These are phyloP conservation scores for Oryzias javanicus DNA, from an alignment of 2,113 vertebrate species.

Conservation along the genomic window DNA sequence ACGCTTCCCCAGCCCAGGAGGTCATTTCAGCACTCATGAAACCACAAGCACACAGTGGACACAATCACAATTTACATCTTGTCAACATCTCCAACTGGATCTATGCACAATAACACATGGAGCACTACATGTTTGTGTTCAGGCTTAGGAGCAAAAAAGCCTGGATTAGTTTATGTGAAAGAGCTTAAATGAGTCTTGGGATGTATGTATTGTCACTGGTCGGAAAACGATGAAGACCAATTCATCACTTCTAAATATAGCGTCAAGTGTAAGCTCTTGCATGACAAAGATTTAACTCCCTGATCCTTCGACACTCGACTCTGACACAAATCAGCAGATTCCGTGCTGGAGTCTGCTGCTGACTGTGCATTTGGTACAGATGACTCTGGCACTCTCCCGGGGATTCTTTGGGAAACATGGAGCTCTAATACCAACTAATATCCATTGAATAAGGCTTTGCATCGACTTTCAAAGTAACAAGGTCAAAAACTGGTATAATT, in stretches of 20 bases:
- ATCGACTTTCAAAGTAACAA: slow-evolving; percentile 51
- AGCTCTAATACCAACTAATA: slow-evolving; percentile 43
- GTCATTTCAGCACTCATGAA: slow-evolving; percentile 41
- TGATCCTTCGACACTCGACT: slow-evolving; percentile 43
- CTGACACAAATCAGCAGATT: slow-evolving; percentile 60
- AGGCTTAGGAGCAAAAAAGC: slow-evolving; percentile 12
- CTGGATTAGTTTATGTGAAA: slow-evolving; percentile 21
- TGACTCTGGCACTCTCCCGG: slow-evolving; percentile 41
- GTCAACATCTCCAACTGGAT: slow-evolving; percentile 33
- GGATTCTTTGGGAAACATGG: slow-evolving; percentile 41
- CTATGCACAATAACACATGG: slow-evolving; percentile 27
- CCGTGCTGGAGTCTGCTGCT: slow-evolving; percentile 44
- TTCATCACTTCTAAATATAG: slow-evolving; percentile 13
- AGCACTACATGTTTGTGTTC: slow-evolving; percentile 6
- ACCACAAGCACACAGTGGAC: slow-evolving; percentile 5
- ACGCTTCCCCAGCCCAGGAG: slow-evolving; percentile 25
- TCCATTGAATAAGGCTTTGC: slow-evolving; percentile 49
- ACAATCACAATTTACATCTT: slow-evolving; percentile 23
- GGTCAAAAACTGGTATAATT: slow-evolving; percentile 40
- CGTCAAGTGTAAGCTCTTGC: slow-evolving; percentile 6
- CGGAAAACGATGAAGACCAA: background rate
- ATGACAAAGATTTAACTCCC: slow-evolving; percentile 31
- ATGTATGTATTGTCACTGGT: background rate
- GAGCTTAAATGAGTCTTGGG: slow-evolving; percentile 15
- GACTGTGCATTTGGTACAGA: slow-evolving; percentile 45